Evolutionary conservation across 2,888 invertebrate genomes (phyloP).

Genomic region (Apotomis betuletana): DNA sequence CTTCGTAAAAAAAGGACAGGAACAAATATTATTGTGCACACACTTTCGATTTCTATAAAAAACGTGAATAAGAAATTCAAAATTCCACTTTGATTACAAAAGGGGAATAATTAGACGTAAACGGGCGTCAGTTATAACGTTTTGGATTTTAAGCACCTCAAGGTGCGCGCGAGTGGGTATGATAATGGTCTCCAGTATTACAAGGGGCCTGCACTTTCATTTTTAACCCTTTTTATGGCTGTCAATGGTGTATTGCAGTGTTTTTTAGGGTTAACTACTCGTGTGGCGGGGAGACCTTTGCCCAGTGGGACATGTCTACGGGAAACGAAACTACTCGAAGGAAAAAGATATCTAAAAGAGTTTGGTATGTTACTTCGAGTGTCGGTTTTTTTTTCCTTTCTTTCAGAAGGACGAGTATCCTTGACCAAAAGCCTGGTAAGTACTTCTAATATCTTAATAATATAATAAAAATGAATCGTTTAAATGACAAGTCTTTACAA

Average conservation of each 20-base stretch:
- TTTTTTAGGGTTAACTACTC: neutral
- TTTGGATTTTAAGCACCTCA: neutral
- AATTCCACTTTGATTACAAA: neutral
- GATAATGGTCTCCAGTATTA: constrained; percentile 35
- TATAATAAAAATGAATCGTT: too few relatives aligned
- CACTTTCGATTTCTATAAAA: constrained; percentile 41
- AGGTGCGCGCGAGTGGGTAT: constrained; percentile 38
- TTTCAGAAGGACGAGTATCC: too few relatives aligned
- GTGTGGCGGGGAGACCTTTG: too few relatives aligned
- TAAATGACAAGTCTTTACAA: too few relatives aligned
- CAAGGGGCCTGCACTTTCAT: constrained; percentile 29
- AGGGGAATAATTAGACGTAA: neutral
- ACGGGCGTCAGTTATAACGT: constrained; percentile 13
- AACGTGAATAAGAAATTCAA: constrained; percentile 26
- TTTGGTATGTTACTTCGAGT: neutral
- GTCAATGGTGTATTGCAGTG: constrained; percentile 11
- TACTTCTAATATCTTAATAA: too few relatives aligned
- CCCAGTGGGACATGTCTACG: too few relatives aligned
- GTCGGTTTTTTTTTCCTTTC: too few relatives aligned
- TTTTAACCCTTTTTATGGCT: constrained; percentile 29
- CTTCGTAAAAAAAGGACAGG: constrained; percentile 26
- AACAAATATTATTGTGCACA: constrained; percentile 35
- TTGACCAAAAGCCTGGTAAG: too few relatives aligned
- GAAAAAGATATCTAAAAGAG: neutral
- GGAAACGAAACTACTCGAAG: too few relatives aligned